Evolutionary conservation across 2,113 vertebrate genomes (phyloP).

Genomic region (Neofelis nebulosa): DNA sequence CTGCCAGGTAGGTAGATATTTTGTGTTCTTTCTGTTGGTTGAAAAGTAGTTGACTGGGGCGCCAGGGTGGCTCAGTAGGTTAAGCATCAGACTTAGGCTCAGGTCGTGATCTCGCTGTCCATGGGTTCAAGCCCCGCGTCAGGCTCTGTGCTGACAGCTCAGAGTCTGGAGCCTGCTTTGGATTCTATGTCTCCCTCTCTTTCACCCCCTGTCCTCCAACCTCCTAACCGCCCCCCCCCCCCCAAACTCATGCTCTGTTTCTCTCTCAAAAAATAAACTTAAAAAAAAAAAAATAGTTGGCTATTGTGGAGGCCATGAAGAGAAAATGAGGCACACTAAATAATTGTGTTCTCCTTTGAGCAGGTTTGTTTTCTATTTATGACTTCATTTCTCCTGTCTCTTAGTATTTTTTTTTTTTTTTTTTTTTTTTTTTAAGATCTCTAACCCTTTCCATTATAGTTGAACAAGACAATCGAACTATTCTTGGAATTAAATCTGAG

Average conservation of each 20-base stretch:
- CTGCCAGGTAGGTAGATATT: constrained; percentile 20
- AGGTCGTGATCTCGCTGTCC: too few species aligned
- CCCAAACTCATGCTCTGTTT: too few species aligned
- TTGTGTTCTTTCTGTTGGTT: constrained; percentile 25
- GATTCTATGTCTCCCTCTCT: too few species aligned
- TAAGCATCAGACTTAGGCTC: too few species aligned
- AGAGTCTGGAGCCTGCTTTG: too few species aligned
- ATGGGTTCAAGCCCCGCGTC: too few species aligned
- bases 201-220: too few species aligned
- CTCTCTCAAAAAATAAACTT: too few species aligned
- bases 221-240: too few species aligned
- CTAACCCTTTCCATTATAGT: not conserved
- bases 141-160: too few species aligned
- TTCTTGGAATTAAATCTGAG: constrained; percentile 38
- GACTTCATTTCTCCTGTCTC: constrained; percentile 14
- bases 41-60: constrained; percentile 29
- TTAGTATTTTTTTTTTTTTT: constrained; percentile 25
- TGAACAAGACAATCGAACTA: not conserved
- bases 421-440: constrained; percentile 38
- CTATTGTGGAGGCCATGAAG: not conserved
- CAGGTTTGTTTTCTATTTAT: constrained; percentile 40
- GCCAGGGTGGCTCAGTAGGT: too few species aligned
- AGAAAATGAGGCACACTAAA: constrained; percentile 9
- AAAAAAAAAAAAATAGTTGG: not conserved
- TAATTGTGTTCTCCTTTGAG: constrained; percentile 40